Evolutionary conservation across 1,140 invertebrate genomes (phyloP), one percentile per base, ranked within the genome.

Genomic region (Drosophila neocordata): DNA sequence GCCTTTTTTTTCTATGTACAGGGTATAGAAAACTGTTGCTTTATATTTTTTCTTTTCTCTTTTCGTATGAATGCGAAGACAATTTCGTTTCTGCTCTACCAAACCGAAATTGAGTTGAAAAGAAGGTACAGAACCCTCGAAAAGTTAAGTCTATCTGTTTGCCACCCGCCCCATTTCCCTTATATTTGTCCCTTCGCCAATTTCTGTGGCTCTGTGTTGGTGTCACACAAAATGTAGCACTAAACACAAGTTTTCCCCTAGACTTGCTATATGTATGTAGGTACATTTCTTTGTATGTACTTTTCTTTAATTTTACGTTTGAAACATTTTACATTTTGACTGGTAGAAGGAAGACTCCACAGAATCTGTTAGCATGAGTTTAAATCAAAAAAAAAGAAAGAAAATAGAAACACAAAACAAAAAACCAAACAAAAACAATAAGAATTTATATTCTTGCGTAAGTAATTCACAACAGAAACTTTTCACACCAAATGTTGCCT

Each of bases 401-500:
- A 4, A 38, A 38, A 3, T 1, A 38, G 12, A 13, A n/a, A 4
- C n/a, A n/a, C n/a, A n/a, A 13, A 38, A 38, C 4, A 3, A 31
- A 31, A 31, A 31, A 5, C 27, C 4, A 31, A 31, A 31, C 27
- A 48, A 20, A 20, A 18, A 9, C 41, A 48, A 48, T 48, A 48
- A 48, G 41, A 20, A 48, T 48, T 48, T 48, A 48, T 48, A 48
- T 48, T 80, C 87, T 85, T 61, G 48, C 51, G 57, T 22, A 79
- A 79, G 81, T 85, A 81, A 75, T 71, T 69, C 59, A 65, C 57
- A 64, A 61, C 64, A 37, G 44, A 85, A 85, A 85, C 64, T 87
- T 77, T 85, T 85, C 70, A 87, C 82, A 70, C 82, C 81, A 85
- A 85, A 84, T 85, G 81, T 85, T 85, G 81, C 82, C 82, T 85